A percentile compares a stretch with the other conserved stretches of the same genome.
Conservation (phyloP, 2,797 vertebrate species). For the Gallinago nigripennis region DNA sequence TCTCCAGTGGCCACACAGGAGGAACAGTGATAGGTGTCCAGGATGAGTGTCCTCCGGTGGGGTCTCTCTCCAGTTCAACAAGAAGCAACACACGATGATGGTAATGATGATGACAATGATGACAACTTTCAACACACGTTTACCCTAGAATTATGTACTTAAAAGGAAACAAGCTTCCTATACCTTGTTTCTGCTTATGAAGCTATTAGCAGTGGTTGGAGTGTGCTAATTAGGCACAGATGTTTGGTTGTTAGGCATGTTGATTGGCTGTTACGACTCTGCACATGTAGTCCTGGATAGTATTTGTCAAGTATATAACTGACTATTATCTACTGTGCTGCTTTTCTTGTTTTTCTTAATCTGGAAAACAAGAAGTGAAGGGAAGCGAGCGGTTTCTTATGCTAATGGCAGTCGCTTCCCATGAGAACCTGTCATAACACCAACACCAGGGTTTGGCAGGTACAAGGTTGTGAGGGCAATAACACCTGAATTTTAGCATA, state of each 20-base stretch:
- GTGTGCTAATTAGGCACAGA: background rate
- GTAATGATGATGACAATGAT: background rate
- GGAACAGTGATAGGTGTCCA: background rate
- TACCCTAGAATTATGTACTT: background rate
- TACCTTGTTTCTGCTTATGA: background rate
- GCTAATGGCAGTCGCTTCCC: accelerated
- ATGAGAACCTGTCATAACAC: background rate
- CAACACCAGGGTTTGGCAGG: background rate
- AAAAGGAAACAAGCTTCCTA: background rate
- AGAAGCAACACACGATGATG: background rate
- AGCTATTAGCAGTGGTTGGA: background rate
- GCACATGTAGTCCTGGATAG: background rate
- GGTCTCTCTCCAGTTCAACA: background rate
- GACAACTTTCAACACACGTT: background rate
- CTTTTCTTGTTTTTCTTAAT: background rate
- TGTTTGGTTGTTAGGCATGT: background rate
- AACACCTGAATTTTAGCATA: background rate
- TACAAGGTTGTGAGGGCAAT: background rate
- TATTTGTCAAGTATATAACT: background rate
- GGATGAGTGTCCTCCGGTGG: accelerated
- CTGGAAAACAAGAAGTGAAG: background rate
- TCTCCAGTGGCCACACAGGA: background rate
- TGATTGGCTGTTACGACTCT: background rate
- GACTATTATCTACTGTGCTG: background rate
- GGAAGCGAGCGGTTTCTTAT: background rate